Evolutionary conservation across 2,797 vertebrate species (phyloP).

Genomic region (Oreortyx pictus): DNA sequence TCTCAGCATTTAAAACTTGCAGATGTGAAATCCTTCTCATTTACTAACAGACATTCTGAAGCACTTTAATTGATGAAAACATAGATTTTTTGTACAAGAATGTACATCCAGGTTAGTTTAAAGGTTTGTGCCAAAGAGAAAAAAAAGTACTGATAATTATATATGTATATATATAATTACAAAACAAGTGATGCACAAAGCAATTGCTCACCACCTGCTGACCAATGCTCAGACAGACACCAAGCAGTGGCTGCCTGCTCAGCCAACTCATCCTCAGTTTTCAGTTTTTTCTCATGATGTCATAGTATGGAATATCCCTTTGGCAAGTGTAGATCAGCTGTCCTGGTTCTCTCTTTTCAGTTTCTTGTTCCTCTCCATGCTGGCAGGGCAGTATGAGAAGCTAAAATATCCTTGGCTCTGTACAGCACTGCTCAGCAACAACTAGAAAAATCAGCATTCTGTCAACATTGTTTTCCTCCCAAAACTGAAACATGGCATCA

Average conservation of each 20-base stretch:
- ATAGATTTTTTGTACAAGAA: background rate
- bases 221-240: background rate
- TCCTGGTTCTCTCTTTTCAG: background rate
- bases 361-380: background rate
- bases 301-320: background rate
- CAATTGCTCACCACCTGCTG: background rate
- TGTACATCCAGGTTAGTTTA: background rate
- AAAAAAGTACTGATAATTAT: background rate
- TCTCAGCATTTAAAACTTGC: background rate
- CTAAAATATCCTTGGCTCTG: background rate
- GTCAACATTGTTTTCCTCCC: background rate
- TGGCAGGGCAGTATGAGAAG: background rate
- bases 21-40: background rate
- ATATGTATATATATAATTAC: too few relatives aligned
- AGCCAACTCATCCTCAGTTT: background rate
- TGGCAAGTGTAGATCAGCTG: background rate
- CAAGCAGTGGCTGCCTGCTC: background rate
- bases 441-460: background rate
- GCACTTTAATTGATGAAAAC: background rate
- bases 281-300: background rate
- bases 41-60: background rate
- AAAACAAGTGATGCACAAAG: background rate
- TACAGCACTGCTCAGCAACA: background rate
- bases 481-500: background rate
- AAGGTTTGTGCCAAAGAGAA: background rate